Evolutionary conservation across 1,140 invertebrate genomes (phyloP).

Genomic region (Eriosoma lanigerum): DNA sequence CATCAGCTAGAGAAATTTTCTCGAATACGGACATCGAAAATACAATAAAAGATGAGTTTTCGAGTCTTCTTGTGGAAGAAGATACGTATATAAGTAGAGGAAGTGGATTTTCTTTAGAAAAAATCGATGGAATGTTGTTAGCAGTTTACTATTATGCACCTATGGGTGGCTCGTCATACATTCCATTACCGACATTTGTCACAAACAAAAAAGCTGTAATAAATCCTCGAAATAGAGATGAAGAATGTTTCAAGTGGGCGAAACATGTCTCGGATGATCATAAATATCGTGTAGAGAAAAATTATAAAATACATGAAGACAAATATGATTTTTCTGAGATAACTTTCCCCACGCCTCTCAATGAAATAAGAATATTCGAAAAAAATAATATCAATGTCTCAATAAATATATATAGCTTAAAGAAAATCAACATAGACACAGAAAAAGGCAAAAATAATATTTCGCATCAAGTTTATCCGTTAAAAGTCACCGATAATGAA

Average conservation of each 20-base stretch:
- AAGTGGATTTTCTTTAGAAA: not conserved
- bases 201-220: not conserved
- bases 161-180: not conserved
- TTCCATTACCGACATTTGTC: not conserved
- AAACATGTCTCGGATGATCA: not conserved
- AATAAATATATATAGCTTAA: not conserved
- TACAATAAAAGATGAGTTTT: not conserved
- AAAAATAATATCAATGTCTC: not conserved
- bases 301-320: not conserved
- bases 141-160: not conserved
- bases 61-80: not conserved
- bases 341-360: not conserved
- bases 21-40: not conserved
- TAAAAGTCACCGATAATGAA: not conserved
- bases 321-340: not conserved
- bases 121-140: not conserved
- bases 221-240: not conserved
- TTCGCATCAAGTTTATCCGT: not conserved
- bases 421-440: too few relatives aligned
- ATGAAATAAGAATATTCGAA: not conserved
- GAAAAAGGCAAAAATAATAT: not conserved
- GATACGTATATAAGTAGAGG: not conserved
- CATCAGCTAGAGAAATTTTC: too few relatives aligned
- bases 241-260: not conserved
- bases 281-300: not conserved